Evolutionary conservation across 2,113 vertebrate genomes (phyloP).

Genomic region (Chlorodrepanis virens): DNA sequence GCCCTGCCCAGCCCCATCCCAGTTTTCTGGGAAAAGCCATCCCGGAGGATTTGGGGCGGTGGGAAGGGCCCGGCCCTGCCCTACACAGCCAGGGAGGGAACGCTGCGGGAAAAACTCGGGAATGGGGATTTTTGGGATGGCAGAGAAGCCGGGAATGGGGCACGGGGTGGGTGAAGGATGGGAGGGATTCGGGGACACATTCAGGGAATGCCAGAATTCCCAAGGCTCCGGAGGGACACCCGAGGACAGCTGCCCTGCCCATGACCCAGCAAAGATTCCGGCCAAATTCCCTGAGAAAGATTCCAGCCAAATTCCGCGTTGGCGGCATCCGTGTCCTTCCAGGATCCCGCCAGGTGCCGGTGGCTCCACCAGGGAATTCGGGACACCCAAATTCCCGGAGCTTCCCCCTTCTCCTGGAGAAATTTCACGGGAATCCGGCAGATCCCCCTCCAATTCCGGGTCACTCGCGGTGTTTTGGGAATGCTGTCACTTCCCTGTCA

Average conservation of each 20-base stretch:
- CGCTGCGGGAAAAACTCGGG: background rate
- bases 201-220: background rate
- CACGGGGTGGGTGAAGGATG: fast-evolving
- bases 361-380: background rate
- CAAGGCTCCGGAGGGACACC: fast-evolving
- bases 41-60: background rate
- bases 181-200: background rate
- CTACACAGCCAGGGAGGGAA: background rate
- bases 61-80: background rate
- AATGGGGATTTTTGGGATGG: fast-evolving
- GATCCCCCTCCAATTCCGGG: fast-evolving
- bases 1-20: background rate
- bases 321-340: background rate
- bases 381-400: background rate
- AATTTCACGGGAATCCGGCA: fast-evolving
- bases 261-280: background rate
- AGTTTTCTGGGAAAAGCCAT: constrained; percentile 19
- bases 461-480: background rate
- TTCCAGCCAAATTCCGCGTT: background rate
- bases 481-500: background rate
- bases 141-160: background rate
- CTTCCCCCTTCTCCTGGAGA: background rate
- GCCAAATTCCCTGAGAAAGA: background rate
- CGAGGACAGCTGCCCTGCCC: background rate
- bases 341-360: background rate